Evolutionary conservation across 2,797 vertebrate genomes (phyloP).

Genomic region (Eidolon dupreanum): DNA sequence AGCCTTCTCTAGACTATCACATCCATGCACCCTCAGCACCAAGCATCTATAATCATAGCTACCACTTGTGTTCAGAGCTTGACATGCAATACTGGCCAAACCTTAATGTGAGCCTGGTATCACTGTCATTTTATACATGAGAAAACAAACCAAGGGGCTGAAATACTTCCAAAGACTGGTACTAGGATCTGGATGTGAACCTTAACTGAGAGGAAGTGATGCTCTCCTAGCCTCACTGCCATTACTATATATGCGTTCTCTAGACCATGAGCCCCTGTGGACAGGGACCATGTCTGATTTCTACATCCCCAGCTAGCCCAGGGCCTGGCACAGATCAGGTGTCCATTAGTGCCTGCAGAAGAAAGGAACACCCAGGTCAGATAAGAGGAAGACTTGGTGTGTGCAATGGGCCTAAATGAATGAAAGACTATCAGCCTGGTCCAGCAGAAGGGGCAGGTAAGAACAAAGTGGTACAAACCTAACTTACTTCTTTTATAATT

Average conservation of each 20-base stretch:
- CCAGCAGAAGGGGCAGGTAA: neutral
- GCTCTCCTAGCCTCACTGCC: neutral
- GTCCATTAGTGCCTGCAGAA: neutral
- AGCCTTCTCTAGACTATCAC: neutral
- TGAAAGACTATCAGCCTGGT: neutral
- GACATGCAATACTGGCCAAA: neutral
- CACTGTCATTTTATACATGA: neutral
- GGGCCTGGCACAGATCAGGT: neutral
- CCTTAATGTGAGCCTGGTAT: neutral
- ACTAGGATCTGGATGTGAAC: neutral
- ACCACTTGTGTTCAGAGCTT: neutral
- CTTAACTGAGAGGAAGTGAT: neutral
- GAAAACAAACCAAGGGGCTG: neutral
- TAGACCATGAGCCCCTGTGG: neutral
- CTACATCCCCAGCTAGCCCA: neutral
- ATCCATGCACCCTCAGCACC: neutral
- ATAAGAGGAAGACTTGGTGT: neutral
- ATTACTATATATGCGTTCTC: neutral
- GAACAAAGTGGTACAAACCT: conserved; percentile 10
- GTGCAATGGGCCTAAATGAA: neutral
- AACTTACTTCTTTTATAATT: neutral
- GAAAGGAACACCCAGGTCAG: neutral
- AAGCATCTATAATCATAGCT: neutral
- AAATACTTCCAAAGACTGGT: neutral
- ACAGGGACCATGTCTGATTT: neutral